phyloP scores from a whole-genome alignment of 2,113 vertebrate species.

The Rana temporaria region DNA sequence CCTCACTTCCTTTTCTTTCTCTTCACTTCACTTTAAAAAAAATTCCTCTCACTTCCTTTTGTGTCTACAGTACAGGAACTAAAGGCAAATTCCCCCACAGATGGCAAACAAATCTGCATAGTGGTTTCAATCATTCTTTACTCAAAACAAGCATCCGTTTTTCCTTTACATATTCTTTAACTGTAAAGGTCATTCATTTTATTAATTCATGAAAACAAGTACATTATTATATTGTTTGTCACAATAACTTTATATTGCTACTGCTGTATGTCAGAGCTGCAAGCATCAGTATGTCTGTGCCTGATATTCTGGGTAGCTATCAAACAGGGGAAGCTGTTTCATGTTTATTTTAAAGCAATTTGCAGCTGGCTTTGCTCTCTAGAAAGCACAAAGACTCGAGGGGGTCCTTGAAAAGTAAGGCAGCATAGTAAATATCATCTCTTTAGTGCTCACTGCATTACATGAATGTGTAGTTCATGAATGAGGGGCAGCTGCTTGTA shows the following conservation, averaged over 20 bases:
- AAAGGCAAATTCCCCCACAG: no score
- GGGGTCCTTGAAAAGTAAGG: slow-evolving; percentile 25
- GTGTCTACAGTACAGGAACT: no score
- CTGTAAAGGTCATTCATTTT: no score
- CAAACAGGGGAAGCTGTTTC: background rate
- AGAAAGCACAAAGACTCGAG: slow-evolving; percentile 21
- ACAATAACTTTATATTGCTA: background rate
- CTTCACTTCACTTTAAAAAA: no score
- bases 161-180: no score
- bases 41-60: no score
- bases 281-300: background rate
- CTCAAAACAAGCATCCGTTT: no score
- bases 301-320: background rate
- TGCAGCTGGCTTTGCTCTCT: slow-evolving; percentile 20
- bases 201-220: no score
- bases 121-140: no score
- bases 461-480: slow-evolving; percentile 27
- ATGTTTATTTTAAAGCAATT: slow-evolving; percentile 51
- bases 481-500: slow-evolving; percentile 22
- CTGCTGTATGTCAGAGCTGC: slow-evolving; percentile 5
- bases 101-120: no score
- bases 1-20: no score
- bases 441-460: slow-evolving; percentile 27
- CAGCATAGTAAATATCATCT: slow-evolving; percentile 49
- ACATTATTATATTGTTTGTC: background rate